Conservation (phyloP, 2,113 vertebrate genomes). For the Mola mola region DNA sequence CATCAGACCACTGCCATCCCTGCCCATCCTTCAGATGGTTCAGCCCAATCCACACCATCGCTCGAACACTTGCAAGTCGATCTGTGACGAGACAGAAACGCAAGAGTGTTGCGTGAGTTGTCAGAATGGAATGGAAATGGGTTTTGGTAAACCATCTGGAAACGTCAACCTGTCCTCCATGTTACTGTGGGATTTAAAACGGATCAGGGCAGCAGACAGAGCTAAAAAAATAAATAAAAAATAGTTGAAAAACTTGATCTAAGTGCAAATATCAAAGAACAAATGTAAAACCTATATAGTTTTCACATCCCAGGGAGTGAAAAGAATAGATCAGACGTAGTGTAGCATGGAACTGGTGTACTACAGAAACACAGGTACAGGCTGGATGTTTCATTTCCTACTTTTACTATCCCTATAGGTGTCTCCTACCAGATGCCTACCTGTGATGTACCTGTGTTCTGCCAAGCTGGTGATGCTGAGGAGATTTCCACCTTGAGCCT, state of each 20-base stretch:
- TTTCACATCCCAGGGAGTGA: too few relatives aligned
- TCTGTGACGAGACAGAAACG: conserved; percentile 73
- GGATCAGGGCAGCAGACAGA: neutral
- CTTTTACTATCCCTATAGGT: neutral
- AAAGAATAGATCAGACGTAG: too few relatives aligned
- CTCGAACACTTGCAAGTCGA: conserved; percentile 77
- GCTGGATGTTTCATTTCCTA: too few relatives aligned
- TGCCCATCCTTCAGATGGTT: conserved; percentile 83
- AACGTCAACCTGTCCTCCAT: neutral
- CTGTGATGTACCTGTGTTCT: conserved; percentile 87
- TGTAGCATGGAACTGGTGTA: too few relatives aligned
- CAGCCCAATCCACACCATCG: conserved; percentile 89
- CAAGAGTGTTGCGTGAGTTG: neutral
- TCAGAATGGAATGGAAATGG: neutral
- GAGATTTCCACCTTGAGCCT: conserved; percentile 88
- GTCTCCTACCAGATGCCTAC: conserved; percentile 69
- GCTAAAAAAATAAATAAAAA: neutral
- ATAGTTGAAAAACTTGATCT: neutral
- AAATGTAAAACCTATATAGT: too few relatives aligned
- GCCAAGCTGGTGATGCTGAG: conserved; percentile 84
- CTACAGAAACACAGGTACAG: too few relatives aligned
- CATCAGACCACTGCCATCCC: conserved; percentile 96
- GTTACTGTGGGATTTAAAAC: neutral
- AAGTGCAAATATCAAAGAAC: too few relatives aligned
- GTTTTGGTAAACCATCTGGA: neutral